phyloP scores from a whole-genome alignment of 2,888 invertebrate species.

The Lydus trimaculatus region DNA sequence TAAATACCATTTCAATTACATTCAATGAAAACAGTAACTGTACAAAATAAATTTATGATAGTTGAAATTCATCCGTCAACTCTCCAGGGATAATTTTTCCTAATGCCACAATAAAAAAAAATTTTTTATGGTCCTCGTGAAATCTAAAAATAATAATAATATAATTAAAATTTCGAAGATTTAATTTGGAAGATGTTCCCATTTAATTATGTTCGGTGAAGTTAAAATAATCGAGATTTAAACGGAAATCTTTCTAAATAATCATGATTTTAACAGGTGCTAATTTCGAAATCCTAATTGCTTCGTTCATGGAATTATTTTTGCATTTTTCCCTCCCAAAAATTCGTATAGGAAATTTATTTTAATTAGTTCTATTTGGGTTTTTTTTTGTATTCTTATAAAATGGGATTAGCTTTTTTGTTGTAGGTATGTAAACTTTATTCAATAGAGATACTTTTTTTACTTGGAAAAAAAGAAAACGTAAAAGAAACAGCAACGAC shows the following conservation, averaged over 20 bases:
- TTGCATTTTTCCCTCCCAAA: no score
- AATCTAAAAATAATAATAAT: no score
- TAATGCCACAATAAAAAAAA: no score
- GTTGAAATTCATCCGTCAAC: neutral
- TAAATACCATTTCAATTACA: neutral
- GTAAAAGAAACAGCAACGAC: neutral
- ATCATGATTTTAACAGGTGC: neutral
- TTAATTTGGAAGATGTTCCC: neutral
- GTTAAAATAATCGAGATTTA: neutral
- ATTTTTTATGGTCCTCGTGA: no score
- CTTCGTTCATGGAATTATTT: neutral
- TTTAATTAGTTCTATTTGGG: neutral
- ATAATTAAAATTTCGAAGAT: no score
- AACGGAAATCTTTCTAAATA: neutral
- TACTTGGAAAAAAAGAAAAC: neutral
- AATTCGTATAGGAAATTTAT: no score
- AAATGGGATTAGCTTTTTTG: neutral
- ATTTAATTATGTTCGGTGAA: neutral
- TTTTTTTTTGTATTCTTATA: neutral
- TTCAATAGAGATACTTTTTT: constrained; percentile 7
- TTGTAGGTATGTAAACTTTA: neutral
- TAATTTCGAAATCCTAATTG: neutral
- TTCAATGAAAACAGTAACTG: neutral
- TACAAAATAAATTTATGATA: neutral
- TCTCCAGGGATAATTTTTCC: neutral